Base-by-base conservation (phyloP, 2,888 invertebrate genomes). In the Diplazon laetatorius region DNA sequence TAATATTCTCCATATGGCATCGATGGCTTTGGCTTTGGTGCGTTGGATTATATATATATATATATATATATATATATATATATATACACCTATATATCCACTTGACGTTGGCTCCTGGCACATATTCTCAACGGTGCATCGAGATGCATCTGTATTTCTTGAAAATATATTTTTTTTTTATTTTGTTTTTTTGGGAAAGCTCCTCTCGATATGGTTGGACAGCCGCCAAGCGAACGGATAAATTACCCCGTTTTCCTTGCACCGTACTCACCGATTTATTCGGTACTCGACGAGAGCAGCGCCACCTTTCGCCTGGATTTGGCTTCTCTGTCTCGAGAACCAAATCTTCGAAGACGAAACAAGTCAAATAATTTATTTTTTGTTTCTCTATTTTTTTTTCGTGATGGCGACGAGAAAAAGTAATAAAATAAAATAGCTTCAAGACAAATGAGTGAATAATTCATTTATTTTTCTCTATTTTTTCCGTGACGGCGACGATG, bases 191-290 rank as follows among this genome's bases (percentile, higher is more conserved):
- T 78, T 72, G 76, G 62, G 65, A 57, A 59, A 74, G 79, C 71
- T 66, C 55, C 44, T 73, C 72, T 76, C 80, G 77, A 71, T 79
- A 78, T 71, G 68, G 69, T 65, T 83, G 82, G 82, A 80, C 20
- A 52, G 71, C 4, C 63, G 79, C 81, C 80, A 80, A 76, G 71
- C 63, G 77, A 78, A 72, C 72, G 73, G 76, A 80, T 80, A 79
- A 76, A 79, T 81, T 78, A 71, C 63, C 46, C n/a, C 52, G 37
- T 39, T 18, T 60, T 46, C 18, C 22, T 50, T 65, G 74, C 50
- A 63, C 63, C 62, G 48, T 70, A 76, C 55, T 73, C n/a, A n/a
- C n/a, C 76, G 65, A 76, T 76, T 70, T 60, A 76, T 66, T 70
- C 30, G 46, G 37, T 39, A 59, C 57, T 66, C 50, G 68, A 55